These are phyloP conservation scores for Anastrepha ludens DNA, from an alignment of 1,140 invertebrate species.

Conservation along the genomic window DNA sequence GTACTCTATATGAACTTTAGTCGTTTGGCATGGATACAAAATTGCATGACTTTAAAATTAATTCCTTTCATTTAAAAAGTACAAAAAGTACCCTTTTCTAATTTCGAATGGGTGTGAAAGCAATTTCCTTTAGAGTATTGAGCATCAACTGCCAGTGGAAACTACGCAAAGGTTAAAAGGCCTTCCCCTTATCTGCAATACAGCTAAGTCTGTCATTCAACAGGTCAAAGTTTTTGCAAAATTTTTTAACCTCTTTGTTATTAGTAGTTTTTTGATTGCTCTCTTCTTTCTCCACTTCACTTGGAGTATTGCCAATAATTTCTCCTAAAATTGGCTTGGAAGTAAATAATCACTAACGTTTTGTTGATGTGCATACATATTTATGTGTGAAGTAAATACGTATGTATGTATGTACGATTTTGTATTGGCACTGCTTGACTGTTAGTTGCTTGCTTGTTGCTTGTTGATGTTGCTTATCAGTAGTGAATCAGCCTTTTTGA, in stretches of 20 bases:
- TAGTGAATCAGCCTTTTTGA: neutral
- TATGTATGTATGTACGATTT: neutral
- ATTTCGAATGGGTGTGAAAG: too few relatives aligned
- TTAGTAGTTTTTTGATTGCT: neutral
- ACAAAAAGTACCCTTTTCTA: too few relatives aligned
- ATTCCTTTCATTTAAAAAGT: too few relatives aligned
- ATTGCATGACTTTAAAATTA: too few relatives aligned
- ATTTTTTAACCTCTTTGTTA: neutral
- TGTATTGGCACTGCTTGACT: neutral
- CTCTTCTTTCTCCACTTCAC: neutral
- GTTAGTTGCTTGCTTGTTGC: neutral
- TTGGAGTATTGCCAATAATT: neutral
- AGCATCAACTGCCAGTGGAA: neutral
- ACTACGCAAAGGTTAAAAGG: neutral
- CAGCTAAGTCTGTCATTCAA: neutral
- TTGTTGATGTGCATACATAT: neutral
- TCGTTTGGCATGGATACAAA: too few relatives aligned
- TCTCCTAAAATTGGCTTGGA: neutral
- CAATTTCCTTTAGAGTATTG: too few relatives aligned
- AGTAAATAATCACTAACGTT: too few relatives aligned
- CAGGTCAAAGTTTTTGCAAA: neutral
- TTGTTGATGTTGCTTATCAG: conserved; percentile 17
- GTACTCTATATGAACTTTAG: too few relatives aligned
- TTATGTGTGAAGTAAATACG: neutral
- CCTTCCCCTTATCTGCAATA: neutral